A percentile compares a stretch with the other conserved stretches of the same genome.
Evolutionary conservation across 1,140 invertebrate genomes (phyloP).

Genomic region (Drosophila parabipectinata): DNA sequence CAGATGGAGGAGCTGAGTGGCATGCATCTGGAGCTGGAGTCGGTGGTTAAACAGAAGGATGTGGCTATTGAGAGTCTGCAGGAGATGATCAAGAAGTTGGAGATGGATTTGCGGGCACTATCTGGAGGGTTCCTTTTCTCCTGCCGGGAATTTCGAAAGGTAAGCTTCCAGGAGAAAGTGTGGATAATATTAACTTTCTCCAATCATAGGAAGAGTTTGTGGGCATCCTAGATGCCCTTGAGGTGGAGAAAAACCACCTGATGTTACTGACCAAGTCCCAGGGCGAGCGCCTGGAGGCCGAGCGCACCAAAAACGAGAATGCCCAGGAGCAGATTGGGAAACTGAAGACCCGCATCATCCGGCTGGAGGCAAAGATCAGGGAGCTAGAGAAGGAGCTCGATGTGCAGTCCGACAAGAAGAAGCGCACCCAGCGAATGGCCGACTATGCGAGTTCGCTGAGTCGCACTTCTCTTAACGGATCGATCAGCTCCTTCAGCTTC

Average conservation of each 20-base stretch:
- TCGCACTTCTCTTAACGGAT: constrained; percentile 56
- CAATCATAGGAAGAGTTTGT: constrained; percentile 67
- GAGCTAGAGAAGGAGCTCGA: constrained; percentile 78
- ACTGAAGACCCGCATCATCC: constrained; percentile 67
- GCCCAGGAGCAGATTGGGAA: constrained; percentile 56
- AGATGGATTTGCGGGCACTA: constrained; percentile 71
- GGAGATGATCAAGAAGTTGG: constrained; percentile 59
- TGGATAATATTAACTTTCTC: not conserved
- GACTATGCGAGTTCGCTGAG: constrained; percentile 68
- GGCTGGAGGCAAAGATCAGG: constrained; percentile 68
- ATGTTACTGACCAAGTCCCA: constrained; percentile 85
- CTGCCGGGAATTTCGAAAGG: constrained; percentile 78
- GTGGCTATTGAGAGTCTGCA: constrained; percentile 39
- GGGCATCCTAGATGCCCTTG: constrained; percentile 84
- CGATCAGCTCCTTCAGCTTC: constrained; percentile 71
- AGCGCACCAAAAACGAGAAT: constrained; percentile 77
- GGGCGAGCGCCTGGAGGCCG: constrained; percentile 85
- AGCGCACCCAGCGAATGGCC: constrained; percentile 72
- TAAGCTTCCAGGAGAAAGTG: not conserved
- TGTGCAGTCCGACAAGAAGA: constrained; percentile 70
- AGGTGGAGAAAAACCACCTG: constrained; percentile 85
- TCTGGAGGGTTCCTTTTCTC: constrained; percentile 79
- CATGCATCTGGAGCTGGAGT: constrained; percentile 65
- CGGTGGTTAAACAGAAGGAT: constrained; percentile 50
- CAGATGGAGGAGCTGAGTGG: constrained; percentile 63